Evolutionary conservation across 2,888 invertebrate species (phyloP).

Genomic region (Gnatocerus cornutus): DNA sequence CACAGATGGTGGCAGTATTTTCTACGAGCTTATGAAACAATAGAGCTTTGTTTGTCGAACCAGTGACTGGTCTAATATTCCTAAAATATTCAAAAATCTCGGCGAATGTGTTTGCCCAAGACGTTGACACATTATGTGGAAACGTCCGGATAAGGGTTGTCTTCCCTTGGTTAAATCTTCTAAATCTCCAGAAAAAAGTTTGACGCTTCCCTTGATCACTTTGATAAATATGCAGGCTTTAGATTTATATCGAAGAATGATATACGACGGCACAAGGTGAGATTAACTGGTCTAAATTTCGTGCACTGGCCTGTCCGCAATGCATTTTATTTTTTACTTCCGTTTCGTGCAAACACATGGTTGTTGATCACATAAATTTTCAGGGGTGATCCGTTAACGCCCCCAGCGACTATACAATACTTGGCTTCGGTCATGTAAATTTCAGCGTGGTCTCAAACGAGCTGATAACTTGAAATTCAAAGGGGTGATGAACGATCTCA

Average conservation of each 20-base stretch:
- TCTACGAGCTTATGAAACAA: not conserved
- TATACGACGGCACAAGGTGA: not conserved
- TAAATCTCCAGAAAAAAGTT: conserved; percentile 15
- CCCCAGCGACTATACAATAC: conserved; percentile 1
- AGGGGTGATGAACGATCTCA: conserved; percentile 9
- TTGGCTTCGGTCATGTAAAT: conserved; percentile 10
- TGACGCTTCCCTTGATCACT: conserved; percentile 16
- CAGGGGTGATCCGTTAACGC: conserved; percentile 12
- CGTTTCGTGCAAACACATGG: not conserved
- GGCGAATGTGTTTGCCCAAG: not conserved
- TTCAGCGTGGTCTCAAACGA: conserved; percentile 6
- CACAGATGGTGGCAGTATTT: not conserved
- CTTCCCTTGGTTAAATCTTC: conserved; percentile 5
- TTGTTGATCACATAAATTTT: conserved; percentile 16
- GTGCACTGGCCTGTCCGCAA: not conserved
- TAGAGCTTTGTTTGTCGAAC: not conserved
- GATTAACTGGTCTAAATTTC: not conserved
- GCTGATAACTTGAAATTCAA: conserved; percentile 7
- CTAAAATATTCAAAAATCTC: not conserved
- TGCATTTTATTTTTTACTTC: conserved; percentile 1
- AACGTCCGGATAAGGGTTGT: not conserved
- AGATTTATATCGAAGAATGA: conserved; percentile 15
- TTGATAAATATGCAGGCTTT: conserved; percentile 17
- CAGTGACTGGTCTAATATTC: not conserved
- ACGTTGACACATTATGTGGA: conserved; percentile 14